Evolutionary conservation across 2,888 invertebrate genomes (phyloP).

Genomic region (Nudaria mundana): DNA sequence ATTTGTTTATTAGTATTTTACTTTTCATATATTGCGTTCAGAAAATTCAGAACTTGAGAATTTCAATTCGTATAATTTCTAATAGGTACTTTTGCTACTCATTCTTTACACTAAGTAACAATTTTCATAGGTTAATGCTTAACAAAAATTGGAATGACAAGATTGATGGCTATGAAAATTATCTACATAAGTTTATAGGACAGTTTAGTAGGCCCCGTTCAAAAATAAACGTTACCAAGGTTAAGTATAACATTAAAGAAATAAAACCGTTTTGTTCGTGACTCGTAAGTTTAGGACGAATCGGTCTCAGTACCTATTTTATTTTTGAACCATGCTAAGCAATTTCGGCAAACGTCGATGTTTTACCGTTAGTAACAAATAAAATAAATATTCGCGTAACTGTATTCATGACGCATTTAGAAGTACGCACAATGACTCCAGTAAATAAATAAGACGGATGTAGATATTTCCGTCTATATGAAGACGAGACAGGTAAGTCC

Average conservation of each 20-base stretch:
- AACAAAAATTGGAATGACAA: slow-evolving; percentile 15
- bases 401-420: slow-evolving; percentile 28
- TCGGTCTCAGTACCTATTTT: slow-evolving; percentile 46
- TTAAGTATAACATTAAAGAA: slow-evolving; percentile 45
- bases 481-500: too few species aligned
- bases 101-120: too few species aligned
- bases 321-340: slow-evolving; percentile 55
- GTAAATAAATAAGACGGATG: too few species aligned
- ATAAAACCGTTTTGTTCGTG: slow-evolving; percentile 54
- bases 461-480: too few species aligned
- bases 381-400: slow-evolving; percentile 29
- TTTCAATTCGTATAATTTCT: too few species aligned
- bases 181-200: slow-evolving; percentile 21
- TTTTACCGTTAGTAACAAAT: slow-evolving; percentile 44
- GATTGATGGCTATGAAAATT: slow-evolving; percentile 24
- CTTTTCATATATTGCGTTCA: too few species aligned
- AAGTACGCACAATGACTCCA: slow-evolving; percentile 13
- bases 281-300: slow-evolving; percentile 52
- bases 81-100: too few species aligned
- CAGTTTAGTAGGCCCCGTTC: slow-evolving; percentile 22
- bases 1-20: too few species aligned
- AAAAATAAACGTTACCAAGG: slow-evolving; percentile 45
- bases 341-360: slow-evolving; percentile 52
- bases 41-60: too few species aligned
- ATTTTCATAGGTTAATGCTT: too few species aligned